These are phyloP conservation scores for Omphaloscelis lunosa DNA, from an alignment of 2,888 invertebrate species.

Conservation along the genomic window DNA sequence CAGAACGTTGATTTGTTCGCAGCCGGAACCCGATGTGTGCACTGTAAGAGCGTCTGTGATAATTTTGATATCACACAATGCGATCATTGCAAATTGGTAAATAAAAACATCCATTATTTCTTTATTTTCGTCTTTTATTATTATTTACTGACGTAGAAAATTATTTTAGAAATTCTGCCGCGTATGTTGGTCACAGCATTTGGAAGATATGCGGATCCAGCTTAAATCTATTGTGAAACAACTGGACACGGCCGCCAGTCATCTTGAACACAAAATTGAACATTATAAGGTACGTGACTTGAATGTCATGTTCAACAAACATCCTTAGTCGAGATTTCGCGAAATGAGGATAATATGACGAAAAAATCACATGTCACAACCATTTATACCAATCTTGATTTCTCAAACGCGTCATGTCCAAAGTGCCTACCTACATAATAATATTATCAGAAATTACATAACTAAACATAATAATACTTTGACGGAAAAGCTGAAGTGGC, in stretches of 20 bases:
- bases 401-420: not conserved
- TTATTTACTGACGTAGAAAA: constrained; percentile 21
- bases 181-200: constrained; percentile 91
- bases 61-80: constrained; percentile 82
- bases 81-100: constrained; percentile 92
- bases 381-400: constrained; percentile 12
- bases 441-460: not conserved
- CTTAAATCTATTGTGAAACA: constrained; percentile 90
- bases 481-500: not conserved
- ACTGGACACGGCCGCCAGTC: constrained; percentile 87
- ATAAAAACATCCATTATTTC: not conserved
- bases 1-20: constrained; percentile 83
- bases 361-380: not conserved
- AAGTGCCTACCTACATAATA: not conserved
- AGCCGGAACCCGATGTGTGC: constrained; percentile 78
- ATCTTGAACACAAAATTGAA: constrained; percentile 90
- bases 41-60: constrained; percentile 84
- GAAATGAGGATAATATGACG: constrained; percentile 41
- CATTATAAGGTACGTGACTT: constrained; percentile 87
- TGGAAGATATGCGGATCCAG: constrained; percentile 91
- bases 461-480: constrained; percentile 1
- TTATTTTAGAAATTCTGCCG: constrained; percentile 90
- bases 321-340: constrained; percentile 34
- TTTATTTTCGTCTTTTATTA: constrained; percentile 4
- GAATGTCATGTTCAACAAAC: constrained; percentile 43